These are phyloP conservation scores for Tetramorium parvispinum DNA, from an alignment of 1,140 invertebrate species.

Conservation along the genomic window DNA sequence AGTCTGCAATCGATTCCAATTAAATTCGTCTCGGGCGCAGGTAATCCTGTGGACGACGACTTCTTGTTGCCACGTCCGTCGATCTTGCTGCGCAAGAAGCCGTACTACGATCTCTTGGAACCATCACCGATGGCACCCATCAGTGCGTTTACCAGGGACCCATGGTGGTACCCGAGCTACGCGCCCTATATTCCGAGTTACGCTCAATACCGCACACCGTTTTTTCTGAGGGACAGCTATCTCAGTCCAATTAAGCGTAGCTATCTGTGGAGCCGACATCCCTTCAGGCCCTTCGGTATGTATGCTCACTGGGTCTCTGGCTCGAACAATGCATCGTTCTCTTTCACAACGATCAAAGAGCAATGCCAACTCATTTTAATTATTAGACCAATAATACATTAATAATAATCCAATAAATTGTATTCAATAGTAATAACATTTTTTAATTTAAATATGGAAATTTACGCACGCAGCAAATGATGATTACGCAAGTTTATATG, in stretches of 20 bases:
- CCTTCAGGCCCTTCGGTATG: conserved; percentile 94
- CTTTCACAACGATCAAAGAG: background rate
- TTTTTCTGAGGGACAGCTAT: conserved; percentile 93
- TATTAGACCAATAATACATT: background rate
- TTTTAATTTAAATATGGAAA: background rate
- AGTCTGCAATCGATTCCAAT: conserved; percentile 40
- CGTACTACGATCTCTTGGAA: conserved; percentile 91
- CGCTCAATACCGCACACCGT: conserved; percentile 89
- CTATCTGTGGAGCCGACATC: conserved; percentile 95
- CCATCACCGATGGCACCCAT: conserved; percentile 91
- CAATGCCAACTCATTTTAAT: conserved; percentile 16
- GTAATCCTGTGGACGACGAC: conserved; percentile 80
- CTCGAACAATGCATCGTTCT: background rate
- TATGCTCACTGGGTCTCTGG: conserved; percentile 59
- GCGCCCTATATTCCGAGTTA: conserved; percentile 89
- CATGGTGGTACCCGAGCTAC: conserved; percentile 94
- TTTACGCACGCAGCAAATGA: background rate
- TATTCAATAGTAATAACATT: background rate
- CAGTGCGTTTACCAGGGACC: conserved; percentile 92
- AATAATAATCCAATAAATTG: background rate
- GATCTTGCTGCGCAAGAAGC: conserved; percentile 87
- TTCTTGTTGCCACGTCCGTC: conserved; percentile 75
- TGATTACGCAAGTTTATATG: conserved; percentile 18
- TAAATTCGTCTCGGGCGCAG: conserved; percentile 63
- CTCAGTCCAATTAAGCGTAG: conserved; percentile 94